These are phyloP conservation scores for Eupithecia pulchellata DNA, from an alignment of 2,888 invertebrate species.

Conservation along the genomic window DNA sequence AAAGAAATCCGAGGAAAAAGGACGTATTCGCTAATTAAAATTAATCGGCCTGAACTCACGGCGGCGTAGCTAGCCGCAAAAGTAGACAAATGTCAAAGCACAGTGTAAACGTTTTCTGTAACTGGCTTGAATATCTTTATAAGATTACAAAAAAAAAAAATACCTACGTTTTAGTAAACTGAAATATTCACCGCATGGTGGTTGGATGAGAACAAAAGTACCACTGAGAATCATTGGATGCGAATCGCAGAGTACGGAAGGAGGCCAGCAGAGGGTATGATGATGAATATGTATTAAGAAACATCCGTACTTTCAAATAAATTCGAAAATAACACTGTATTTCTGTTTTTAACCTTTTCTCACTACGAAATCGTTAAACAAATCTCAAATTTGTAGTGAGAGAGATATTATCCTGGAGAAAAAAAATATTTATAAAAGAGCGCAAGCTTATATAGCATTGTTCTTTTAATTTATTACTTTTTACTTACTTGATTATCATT, in stretches of 20 bases:
- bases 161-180: neutral
- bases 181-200: neutral
- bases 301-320: neutral
- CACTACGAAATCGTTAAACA: neutral
- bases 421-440: neutral
- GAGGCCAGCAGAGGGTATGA: neutral
- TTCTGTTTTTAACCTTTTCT: neutral
- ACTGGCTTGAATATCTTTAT: neutral
- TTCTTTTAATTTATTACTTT: neutral
- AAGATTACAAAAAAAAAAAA: neutral
- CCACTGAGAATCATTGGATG: neutral
- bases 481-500: neutral
- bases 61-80: constrained; percentile 34
- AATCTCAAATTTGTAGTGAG: neutral
- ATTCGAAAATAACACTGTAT: neutral
- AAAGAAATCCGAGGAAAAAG: constrained; percentile 21
- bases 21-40: constrained; percentile 45
- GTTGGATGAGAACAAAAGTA: neutral
- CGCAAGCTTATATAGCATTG: neutral
- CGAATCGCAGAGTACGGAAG: neutral
- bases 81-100: neutral
- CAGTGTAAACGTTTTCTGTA: neutral
- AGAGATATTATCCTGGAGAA: neutral
- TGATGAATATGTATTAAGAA: neutral
- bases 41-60: constrained; percentile 41